Percentiles rank a stretch among this genome's conserved stretches.
These are phyloP conservation scores for Tadarida brasiliensis DNA, from an alignment of 2,797 vertebrate genomes.

Conservation along the genomic window DNA sequence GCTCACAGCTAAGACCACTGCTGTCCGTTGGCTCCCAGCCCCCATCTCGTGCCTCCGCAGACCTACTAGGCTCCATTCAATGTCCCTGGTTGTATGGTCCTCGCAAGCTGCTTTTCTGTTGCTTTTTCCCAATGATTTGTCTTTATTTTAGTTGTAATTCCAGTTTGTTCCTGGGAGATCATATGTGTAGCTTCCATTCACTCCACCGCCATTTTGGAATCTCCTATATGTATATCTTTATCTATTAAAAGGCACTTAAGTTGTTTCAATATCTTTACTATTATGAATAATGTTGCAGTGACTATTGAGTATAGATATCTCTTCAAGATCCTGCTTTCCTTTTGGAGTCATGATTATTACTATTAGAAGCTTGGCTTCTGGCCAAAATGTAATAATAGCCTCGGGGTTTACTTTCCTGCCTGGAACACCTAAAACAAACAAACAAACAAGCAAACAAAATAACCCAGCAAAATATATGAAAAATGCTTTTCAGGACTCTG, in stretches of 20 bases:
- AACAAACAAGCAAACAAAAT: too few species aligned
- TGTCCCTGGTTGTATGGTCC: too few species aligned
- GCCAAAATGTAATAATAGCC: not conserved
- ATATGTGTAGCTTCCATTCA: too few species aligned
- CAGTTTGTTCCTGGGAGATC: too few species aligned
- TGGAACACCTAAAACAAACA: not conserved
- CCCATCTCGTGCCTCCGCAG: too few species aligned
- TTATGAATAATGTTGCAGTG: not conserved
- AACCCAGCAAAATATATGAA: not conserved
- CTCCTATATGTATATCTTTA: not conserved
- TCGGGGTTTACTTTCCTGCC: not conserved
- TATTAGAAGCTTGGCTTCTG: not conserved
- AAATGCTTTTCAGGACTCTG: not conserved
- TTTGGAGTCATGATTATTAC: not conserved
- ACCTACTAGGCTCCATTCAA: too few species aligned
- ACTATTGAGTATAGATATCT: not conserved
- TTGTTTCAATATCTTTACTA: not conserved
- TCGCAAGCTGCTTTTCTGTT: too few species aligned
- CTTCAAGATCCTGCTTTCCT: not conserved
- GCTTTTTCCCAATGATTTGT: too few species aligned
- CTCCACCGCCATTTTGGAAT: too few species aligned
- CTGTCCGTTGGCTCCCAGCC: too few species aligned
- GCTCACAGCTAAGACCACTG: too few species aligned
- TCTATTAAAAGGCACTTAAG: not conserved
- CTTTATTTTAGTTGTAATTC: too few species aligned